Evolutionary conservation across 2,113 vertebrate species (phyloP).

Genomic region (Ariopsis seemanni): DNA sequence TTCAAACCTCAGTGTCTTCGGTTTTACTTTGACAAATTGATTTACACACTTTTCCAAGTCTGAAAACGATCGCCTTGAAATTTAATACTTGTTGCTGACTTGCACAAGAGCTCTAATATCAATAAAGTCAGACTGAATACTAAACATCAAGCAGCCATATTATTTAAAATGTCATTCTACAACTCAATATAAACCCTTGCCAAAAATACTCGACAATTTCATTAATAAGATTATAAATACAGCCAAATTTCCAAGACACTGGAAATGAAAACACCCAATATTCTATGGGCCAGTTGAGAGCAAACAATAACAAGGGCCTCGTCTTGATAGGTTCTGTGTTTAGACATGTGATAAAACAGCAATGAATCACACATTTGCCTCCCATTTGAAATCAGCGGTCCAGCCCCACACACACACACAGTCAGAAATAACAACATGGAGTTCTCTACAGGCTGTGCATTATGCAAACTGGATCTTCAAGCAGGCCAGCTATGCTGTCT

Average conservation of each 20-base stretch:
- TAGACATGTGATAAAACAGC: conserved; percentile 54
- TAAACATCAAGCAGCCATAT: not conserved
- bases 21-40: not conserved
- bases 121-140: not conserved
- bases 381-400: conserved; percentile 52
- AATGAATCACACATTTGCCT: conserved; percentile 56
- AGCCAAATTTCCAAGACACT: not conserved
- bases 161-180: not conserved
- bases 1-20: not conserved
- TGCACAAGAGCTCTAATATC: not conserved
- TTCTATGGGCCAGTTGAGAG: conserved; percentile 33
- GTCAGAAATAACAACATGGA: conserved; percentile 63
- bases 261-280: conserved; percentile 1
- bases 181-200: not conserved
- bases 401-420: conserved; percentile 46
- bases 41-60: not conserved
- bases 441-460: not conserved
- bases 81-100: not conserved
- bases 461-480: conserved; percentile 19
- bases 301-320: conserved; percentile 56
- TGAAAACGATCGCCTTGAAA: not conserved
- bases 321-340: conserved; percentile 45
- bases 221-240: not conserved
- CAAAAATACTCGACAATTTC: not conserved
- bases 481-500: conserved; percentile 25